Base-by-base conservation (phyloP, 2,113 vertebrate genomes). In the Ochotona princeps region DNA sequence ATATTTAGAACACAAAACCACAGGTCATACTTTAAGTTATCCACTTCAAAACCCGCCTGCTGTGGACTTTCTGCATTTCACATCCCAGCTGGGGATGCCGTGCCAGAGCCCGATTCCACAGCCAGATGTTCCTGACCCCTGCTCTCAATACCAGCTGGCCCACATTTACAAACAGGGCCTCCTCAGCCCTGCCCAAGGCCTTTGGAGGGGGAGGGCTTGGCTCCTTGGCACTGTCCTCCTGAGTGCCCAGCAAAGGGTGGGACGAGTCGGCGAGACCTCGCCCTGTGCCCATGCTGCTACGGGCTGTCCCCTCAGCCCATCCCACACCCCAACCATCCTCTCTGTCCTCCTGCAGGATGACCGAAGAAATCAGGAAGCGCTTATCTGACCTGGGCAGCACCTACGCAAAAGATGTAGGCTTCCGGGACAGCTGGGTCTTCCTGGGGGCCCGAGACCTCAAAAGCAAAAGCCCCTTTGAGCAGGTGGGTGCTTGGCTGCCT, bases 341-440 rank as follows among this genome's bases (percentile, higher is more conserved):
- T 89, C 69, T 96, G 73, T n/a, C 14, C 82, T 87, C 76, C 96
- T 88, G 21, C 94, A 99, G 99, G 90, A 96, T 99, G 98, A 98
- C 98, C 2, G 75, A 98, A 14, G 97, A 99, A 95, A 94, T 98
- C 32, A 97, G 96, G 95, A 90, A 92, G 0, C 28, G 97, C 25
- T 98, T 99, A 65, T 67, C 38, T 0, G 84, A 88, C 2, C 95
- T 99, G 94, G 99, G 99, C 82, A 99, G 99, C 94, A 97, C 94
- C 84, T 79, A 98, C 0, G 97, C 98, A 82, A 82, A 8, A 26
- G 84, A 98, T 0, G n/a, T 99, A n/a, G 96, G 97, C 28, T 97
- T 95, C 83, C 96, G 98, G 83, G 99, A 99, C 97, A 98, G 95
- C 97, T 99, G 99, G 99, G 95, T 99, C 81, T 99, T 99, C 97